Evolutionary conservation across 2,888 invertebrate species (phyloP).

Genomic region (Scaeva pyrastri): DNA sequence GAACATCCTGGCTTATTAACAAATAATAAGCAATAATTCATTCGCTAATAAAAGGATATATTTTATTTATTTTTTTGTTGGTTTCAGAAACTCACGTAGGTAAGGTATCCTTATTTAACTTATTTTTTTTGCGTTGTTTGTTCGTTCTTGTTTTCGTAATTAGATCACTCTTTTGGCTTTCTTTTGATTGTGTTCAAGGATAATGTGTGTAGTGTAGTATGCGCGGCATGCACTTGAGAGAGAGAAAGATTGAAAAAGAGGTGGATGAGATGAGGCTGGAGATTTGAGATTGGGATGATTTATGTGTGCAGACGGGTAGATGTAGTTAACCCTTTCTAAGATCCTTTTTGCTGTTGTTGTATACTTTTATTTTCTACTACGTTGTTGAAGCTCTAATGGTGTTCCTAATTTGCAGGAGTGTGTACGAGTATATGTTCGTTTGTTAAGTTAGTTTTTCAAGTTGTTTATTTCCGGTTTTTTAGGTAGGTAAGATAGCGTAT

Average conservation of each 20-base stretch:
- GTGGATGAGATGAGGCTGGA: slow-evolving; percentile 54
- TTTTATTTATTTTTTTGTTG: neutral
- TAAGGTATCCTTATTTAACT: slow-evolving; percentile 42
- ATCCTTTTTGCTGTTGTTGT: neutral
- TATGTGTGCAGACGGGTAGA: slow-evolving; percentile 47
- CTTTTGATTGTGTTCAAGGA: slow-evolving; percentile 38
- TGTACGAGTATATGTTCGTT: slow-evolving; percentile 10
- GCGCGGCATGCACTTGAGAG: slow-evolving; percentile 63
- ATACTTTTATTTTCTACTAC: slow-evolving; percentile 4
- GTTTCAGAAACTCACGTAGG: slow-evolving; percentile 5
- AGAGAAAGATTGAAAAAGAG: slow-evolving; percentile 8
- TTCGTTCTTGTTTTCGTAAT: slow-evolving; percentile 61
- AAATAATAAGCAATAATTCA: slow-evolving; percentile 76
- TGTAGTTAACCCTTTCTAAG: slow-evolving; percentile 58
- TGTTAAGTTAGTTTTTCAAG: slow-evolving; percentile 56
- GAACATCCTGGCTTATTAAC: slow-evolving; percentile 76
- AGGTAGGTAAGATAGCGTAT: slow-evolving; percentile 59
- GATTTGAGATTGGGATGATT: slow-evolving; percentile 52
- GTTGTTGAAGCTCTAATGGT: slow-evolving; percentile 11
- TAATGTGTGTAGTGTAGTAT: slow-evolving; percentile 1
- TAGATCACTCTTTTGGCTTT: slow-evolving; percentile 66
- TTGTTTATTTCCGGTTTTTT: slow-evolving; percentile 75
- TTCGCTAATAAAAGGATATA: slow-evolving; percentile 55
- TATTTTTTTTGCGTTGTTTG: slow-evolving; percentile 13
- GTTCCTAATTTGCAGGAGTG: slow-evolving; percentile 69